Percentiles rank a stretch among this genome's conserved stretches.
phyloP scores from a whole-genome alignment of 2,113 vertebrate genomes.

The Cnemophilus loriae region DNA sequence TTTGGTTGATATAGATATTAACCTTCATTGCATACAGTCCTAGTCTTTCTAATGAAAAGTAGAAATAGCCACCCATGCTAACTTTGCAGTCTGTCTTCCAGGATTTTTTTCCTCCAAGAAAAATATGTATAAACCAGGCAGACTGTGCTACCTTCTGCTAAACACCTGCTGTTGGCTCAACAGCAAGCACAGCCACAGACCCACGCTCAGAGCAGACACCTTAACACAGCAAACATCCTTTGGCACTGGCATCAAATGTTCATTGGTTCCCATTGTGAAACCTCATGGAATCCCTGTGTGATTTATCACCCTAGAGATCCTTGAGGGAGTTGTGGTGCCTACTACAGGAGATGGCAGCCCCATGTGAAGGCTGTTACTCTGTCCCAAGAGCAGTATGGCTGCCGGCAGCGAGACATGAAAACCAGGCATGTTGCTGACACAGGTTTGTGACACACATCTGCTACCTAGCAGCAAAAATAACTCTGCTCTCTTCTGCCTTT shows the following conservation, averaged over 20 bases:
- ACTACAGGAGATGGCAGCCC: not conserved
- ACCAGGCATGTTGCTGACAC: not conserved
- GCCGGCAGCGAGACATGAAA: accelerated
- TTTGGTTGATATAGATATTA: not conserved
- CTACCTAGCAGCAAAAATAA: not conserved
- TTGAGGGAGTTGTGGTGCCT: not conserved
- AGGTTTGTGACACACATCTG: not conserved
- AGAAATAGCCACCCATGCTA: not conserved
- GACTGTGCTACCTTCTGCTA: not conserved
- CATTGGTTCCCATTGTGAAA: not conserved
- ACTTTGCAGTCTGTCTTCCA: not conserved
- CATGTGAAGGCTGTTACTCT: not conserved
- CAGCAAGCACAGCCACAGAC: not conserved
- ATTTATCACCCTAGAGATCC: not conserved
- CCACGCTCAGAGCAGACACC: not conserved
- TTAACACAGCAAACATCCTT: not conserved
- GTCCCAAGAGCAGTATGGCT: not conserved
- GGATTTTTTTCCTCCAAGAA: not conserved
- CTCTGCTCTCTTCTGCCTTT: not conserved
- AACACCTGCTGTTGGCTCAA: not conserved
- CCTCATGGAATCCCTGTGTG: not conserved
- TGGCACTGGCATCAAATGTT: not conserved
- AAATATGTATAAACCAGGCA: not conserved
- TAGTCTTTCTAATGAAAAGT: not conserved
- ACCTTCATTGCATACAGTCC: not conserved